Evolutionary conservation across 2,888 invertebrate species (phyloP).

Genomic region (Marasmarcha lunaedactyla): DNA sequence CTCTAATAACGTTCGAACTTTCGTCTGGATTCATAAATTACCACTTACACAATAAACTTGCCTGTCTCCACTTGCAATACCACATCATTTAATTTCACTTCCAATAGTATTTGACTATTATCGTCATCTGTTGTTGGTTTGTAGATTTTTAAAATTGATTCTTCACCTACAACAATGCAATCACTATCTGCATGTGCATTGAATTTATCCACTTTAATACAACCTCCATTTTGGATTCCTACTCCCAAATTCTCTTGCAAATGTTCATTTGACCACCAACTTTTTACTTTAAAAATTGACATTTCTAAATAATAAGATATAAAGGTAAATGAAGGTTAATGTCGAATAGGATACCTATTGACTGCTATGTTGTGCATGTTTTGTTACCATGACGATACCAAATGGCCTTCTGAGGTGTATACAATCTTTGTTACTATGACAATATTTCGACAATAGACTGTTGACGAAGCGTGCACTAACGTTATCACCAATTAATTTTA

Average conservation of each 20-base stretch:
- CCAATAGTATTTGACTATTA: slow-evolving; percentile 79
- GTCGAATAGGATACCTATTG: no score
- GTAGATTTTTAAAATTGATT: slow-evolving; percentile 39
- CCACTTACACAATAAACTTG: slow-evolving; percentile 84
- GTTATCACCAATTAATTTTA: no score
- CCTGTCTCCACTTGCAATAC: slow-evolving; percentile 88
- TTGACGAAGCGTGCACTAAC: no score
- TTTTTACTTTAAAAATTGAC: slow-evolving; percentile 93
- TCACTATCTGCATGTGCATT: slow-evolving; percentile 86
- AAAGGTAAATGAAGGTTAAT: neutral
- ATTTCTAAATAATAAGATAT: slow-evolving; percentile 51
- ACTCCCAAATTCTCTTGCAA: slow-evolving; percentile 62
- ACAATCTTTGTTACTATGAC: no score
- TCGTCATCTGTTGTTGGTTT: slow-evolving; percentile 46
- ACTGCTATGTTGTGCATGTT: no score
- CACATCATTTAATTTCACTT: slow-evolving; percentile 78
- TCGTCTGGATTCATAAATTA: neutral
- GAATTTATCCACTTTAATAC: slow-evolving; percentile 78
- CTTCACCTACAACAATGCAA: slow-evolving; percentile 75
- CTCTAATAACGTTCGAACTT: no score
- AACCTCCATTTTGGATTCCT: slow-evolving; percentile 72
- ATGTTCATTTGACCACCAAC: slow-evolving; percentile 85
- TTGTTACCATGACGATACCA: no score
- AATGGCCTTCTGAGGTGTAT: neutral
- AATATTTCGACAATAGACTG: no score